These are phyloP conservation scores for Zygaena filipendulae DNA, from an alignment of 2,888 invertebrate genomes.

Conservation along the genomic window DNA sequence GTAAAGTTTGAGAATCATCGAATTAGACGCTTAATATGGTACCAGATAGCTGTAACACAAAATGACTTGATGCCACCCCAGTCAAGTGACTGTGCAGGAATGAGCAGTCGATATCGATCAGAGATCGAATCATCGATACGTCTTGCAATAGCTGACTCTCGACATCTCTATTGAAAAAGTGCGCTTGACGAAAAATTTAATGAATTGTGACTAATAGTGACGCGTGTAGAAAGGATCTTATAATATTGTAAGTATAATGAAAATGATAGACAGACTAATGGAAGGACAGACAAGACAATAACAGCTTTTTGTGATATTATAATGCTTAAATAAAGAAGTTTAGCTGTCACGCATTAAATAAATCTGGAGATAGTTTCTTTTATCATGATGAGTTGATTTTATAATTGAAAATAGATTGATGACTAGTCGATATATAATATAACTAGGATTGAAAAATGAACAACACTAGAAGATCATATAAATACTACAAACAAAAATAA, in stretches of 20 bases:
- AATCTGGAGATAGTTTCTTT: too few species aligned
- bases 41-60: constrained; percentile 56
- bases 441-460: too few species aligned
- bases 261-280: constrained; percentile 24
- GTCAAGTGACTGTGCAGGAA: constrained; percentile 65
- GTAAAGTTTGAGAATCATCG: too few species aligned
- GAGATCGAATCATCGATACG: constrained; percentile 57
- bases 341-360: too few species aligned
- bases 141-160: constrained; percentile 52
- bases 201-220: constrained; percentile 65
- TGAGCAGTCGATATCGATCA: constrained; percentile 53
- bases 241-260: too few species aligned
- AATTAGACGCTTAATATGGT: constrained; percentile 61
- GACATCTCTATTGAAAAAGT: constrained; percentile 62
- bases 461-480: too few species aligned
- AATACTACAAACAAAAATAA: too few species aligned
- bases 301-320: neutral
- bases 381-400: too few species aligned
- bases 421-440: too few species aligned
- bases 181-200: constrained; percentile 61
- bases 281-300: constrained; percentile 16
- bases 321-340: too few species aligned
- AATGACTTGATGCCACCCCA: constrained; percentile 62
- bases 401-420: too few species aligned
- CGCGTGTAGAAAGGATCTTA: constrained; percentile 49